Evolutionary conservation across 2,888 invertebrate species (phyloP).

Genomic region (Antitype chi): DNA sequence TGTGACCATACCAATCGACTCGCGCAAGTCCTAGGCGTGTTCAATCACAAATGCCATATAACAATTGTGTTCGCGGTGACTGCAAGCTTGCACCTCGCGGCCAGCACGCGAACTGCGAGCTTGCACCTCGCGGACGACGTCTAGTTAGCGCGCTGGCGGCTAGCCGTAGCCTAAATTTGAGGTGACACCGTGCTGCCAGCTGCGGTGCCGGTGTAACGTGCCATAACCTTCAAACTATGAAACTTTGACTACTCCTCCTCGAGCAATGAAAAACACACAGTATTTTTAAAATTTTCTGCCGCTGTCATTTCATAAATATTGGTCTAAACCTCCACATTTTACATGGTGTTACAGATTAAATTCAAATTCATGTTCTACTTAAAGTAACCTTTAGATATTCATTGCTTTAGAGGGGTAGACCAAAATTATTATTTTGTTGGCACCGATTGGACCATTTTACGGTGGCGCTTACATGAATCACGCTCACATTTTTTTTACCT

Average conservation of each 20-base stretch:
- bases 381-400: conserved; percentile 12
- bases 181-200: too few relatives aligned
- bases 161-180: too few relatives aligned
- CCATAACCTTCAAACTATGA: too few relatives aligned
- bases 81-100: too few relatives aligned
- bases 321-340: not conserved
- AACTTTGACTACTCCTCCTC: conserved; percentile 4
- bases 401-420: conserved; percentile 13
- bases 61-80: too few relatives aligned
- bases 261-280: conserved; percentile 5
- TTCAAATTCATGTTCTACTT: conserved; percentile 5
- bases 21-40: too few relatives aligned
- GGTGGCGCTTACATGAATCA: not conserved
- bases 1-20: too few relatives aligned
- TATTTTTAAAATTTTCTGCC: not conserved
- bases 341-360: not conserved
- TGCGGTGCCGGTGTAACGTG: too few relatives aligned
- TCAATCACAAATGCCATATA: too few relatives aligned
- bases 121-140: too few relatives aligned
- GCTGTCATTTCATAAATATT: not conserved
- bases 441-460: not conserved
- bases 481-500: not conserved
- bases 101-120: too few relatives aligned
- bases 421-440: not conserved
- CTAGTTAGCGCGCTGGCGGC: too few relatives aligned